Evolutionary conservation across 92 coral and sea anemone species (phyloP).

Genomic region (Micromussa lordhowensis): DNA sequence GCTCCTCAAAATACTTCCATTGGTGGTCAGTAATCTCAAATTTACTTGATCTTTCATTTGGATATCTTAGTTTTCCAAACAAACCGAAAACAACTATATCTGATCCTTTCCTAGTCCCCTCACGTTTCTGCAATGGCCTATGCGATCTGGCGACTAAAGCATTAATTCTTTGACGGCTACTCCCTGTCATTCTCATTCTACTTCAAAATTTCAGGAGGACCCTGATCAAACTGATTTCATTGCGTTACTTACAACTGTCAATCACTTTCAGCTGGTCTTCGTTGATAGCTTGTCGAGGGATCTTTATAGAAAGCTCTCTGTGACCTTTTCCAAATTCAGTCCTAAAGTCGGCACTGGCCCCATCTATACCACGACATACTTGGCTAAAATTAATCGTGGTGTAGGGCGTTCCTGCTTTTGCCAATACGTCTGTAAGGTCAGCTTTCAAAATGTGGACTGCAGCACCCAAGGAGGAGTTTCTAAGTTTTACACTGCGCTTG

Average conservation of each 20-base stretch:
- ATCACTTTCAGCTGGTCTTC: background rate
- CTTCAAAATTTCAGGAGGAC: background rate
- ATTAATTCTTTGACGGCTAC: too few species aligned
- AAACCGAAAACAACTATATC: too few species aligned
- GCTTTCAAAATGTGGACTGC: background rate
- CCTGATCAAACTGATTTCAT: background rate
- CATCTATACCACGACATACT: background rate
- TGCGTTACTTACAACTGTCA: conserved; percentile 2
- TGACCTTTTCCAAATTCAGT: background rate
- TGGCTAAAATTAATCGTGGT: background rate
- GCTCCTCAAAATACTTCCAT: too few species aligned
- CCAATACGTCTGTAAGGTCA: background rate
- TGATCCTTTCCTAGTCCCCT: too few species aligned
- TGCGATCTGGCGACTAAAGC: too few species aligned
- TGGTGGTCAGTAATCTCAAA: too few species aligned
- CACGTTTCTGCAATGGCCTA: too few species aligned
- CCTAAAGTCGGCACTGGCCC: background rate
- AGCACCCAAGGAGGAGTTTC: background rate
- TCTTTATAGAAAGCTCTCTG: background rate
- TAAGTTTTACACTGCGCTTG: background rate
- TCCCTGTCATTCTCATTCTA: too few species aligned
- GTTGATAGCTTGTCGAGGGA: background rate
- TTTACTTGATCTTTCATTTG: too few species aligned
- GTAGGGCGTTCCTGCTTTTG: background rate
- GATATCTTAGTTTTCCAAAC: too few species aligned